Evolutionary conservation across 2,888 invertebrate genomes (phyloP), one percentile per base, ranked within the genome.

Genomic region (Ectemnius cavifrons): DNA sequence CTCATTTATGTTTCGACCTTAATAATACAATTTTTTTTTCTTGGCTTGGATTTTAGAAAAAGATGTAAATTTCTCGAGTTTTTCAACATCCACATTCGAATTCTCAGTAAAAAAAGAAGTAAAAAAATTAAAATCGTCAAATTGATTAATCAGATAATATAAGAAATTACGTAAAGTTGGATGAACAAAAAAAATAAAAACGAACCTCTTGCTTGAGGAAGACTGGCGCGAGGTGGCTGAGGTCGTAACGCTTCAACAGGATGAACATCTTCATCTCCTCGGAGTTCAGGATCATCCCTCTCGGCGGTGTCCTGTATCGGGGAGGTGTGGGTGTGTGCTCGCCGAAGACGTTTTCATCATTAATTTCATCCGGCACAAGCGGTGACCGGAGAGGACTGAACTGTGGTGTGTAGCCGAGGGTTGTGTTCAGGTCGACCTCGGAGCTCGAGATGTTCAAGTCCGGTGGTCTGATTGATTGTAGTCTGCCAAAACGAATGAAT

Each of bases 171-270:
- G 20, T 20, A 20, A 20, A n/a, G n/a, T n/a, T n/a, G n/a, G n/a
- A n/a, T n/a, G n/a, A n/a, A n/a, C n/a, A n/a, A n/a, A n/a, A n/a
- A n/a, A n/a, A n/a, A n/a, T n/a, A n/a, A n/a, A n/a, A n/a, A n/a
- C n/a, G n/a, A n/a, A n/a, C 20, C 85, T 91, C 91, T 78, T 91
- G 86, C 68, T 88, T 79, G 47, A 90, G 74, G 78, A 91, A 91
- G 63, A 83, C 73, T 14, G 88, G 71, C 47, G 88, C 77, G 45
- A 86, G 83, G 69, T 81, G 85, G 49, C 78, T 78, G 4, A 91
- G 70, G 65, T 84, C 84, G 69, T 87, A 88, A 11, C 75, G 81
- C 76, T 86, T 83, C 6, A 91, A 65, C 45, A 89, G 64, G 68
- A 81, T 20, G 16, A 86, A 79, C 71, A 91, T 79, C 77, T 86